These are phyloP conservation scores for Physella acuta DNA, from an alignment of 1,140 invertebrate genomes.

Conservation along the genomic window DNA sequence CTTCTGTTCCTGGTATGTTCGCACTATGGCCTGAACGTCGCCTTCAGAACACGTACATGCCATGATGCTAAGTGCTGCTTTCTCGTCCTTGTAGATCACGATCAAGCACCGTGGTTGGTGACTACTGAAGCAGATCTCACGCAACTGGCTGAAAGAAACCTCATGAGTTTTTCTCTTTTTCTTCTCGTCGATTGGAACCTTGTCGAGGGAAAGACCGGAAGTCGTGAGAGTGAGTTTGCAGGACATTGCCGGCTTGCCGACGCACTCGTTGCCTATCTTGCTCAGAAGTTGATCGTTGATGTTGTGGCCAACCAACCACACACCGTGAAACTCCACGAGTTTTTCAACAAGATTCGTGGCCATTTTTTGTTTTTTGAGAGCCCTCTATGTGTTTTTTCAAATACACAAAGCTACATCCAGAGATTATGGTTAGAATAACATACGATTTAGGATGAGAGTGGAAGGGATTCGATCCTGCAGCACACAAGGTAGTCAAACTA, in stretches of 20 bases:
- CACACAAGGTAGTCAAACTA: no score
- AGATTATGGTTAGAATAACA: no score
- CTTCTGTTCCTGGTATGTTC: slow-evolving; percentile 5
- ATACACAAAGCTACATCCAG: no score
- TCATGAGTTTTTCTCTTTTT: slow-evolving; percentile 5
- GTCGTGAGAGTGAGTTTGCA: not conserved
- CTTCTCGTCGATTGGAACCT: not conserved
- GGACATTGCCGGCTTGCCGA: not conserved
- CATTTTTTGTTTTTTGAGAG: no score
- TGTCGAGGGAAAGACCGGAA: not conserved
- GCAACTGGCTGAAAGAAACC: not conserved
- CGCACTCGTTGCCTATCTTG: not conserved
- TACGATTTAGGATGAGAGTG: no score
- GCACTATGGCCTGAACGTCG: no score
- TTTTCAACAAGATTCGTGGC: slow-evolving; percentile 17
- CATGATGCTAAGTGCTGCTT: slow-evolving; percentile 1
- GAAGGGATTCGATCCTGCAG: no score
- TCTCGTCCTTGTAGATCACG: slow-evolving; percentile 14
- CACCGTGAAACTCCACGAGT: slow-evolving; percentile 20
- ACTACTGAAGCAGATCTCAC: not conserved
- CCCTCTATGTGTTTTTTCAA: no score
- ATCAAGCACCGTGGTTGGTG: not conserved
- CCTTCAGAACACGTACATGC: no score
- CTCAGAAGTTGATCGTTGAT: slow-evolving; percentile 1
- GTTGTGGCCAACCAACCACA: slow-evolving; percentile 5